phyloP scores from a whole-genome alignment of 2,113 vertebrate species.

The Cheilinus undulatus region DNA sequence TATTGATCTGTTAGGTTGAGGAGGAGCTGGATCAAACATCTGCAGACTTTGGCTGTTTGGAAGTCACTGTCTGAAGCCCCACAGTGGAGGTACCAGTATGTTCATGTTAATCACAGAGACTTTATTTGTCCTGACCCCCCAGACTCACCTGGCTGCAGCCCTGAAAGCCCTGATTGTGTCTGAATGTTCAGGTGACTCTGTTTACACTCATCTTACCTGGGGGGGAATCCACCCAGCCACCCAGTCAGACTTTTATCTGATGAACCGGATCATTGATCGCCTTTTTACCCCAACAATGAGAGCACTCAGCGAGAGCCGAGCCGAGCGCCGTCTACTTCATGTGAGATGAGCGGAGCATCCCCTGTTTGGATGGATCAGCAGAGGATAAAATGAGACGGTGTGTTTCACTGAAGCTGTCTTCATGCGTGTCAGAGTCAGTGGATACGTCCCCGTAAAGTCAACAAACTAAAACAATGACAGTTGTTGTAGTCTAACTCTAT shows the following conservation, averaged over 20 bases:
- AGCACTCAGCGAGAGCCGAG: constrained; percentile 70
- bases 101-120: constrained; percentile 59
- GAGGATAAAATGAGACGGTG: constrained; percentile 38
- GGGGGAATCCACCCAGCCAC: constrained; percentile 63
- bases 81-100: no score
- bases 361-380: constrained; percentile 51
- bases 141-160: constrained; percentile 51
- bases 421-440: constrained; percentile 25
- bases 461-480: constrained; percentile 55
- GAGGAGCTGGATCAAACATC: no score
- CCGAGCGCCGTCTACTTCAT: constrained; percentile 64
- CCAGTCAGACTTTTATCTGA: constrained; percentile 80
- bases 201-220: constrained; percentile 63
- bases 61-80: no score
- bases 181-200: constrained; percentile 69
- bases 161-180: constrained; percentile 76
- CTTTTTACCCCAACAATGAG: constrained; percentile 72
- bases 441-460: constrained; percentile 49
- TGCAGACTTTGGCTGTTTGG: no score
- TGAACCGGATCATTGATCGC: constrained; percentile 82
- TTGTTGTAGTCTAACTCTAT: constrained; percentile 12
- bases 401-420: constrained; percentile 36
- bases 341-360: constrained; percentile 56
- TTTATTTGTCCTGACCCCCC: constrained; percentile 57
- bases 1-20: no score